Base-by-base conservation (phyloP, 2,888 invertebrate species). In the Drosophila formosana region DNA sequence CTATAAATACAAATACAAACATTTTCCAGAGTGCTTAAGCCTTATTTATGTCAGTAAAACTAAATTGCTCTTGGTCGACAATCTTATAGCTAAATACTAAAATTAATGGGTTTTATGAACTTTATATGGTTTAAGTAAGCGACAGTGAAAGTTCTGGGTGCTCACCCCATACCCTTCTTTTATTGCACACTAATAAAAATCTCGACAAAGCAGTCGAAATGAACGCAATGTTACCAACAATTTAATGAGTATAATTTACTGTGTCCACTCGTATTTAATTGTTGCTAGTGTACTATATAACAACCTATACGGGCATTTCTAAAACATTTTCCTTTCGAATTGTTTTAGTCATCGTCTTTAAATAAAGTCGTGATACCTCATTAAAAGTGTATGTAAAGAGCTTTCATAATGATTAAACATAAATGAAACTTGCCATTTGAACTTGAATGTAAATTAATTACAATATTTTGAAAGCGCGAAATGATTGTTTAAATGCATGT, bases 61-160 rank as follows among this genome's bases (percentile, higher is more conserved):
- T 66, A 85, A 82, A 76, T 72, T 3, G 9, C 34, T 34, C 34
- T 34, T 45, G 23, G 6, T 47, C 9, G 43, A 58, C 9, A 37
- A 18, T 18, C 32, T 26, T n/a, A 18, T 45, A 34, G 50, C 25
- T 63, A 23, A 60, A 30, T 63, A 74, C 46, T 52, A 43, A 58
- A 66, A 13, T 63, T 8, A 46, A 64, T 66, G 47, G 37, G 46
- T 23, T 55, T 55, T 52, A 23, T 45, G 9, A 23, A 55, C 52
- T 70, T 39, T 32, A 8, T 53, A 43, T 41, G 26, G 23, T 23
- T 41, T 41, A 1, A 50, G 7, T 9, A 23, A 3, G 4, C 37
- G 58, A 64, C 64, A 80, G 86, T 82, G 86, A 80, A 85, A 80
- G 83, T 85, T 80, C 68, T 79, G 55, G 43, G 23, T 37, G 53